Conservation (phyloP, 2,888 invertebrate genomes). For the Phalera bucephala region DNA sequence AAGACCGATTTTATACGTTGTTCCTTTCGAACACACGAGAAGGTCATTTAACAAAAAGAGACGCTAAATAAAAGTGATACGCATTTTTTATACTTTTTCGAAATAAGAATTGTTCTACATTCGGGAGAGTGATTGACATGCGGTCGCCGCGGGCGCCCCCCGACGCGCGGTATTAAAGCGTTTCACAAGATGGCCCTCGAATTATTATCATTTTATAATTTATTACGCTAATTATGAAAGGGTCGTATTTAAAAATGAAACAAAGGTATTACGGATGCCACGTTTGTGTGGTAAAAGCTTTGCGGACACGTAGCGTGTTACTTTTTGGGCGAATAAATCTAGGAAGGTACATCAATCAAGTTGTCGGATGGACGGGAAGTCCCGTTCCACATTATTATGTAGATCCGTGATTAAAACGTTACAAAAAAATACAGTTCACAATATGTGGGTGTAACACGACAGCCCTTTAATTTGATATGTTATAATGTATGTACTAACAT, state of each 20-base stretch:
- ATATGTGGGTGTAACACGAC: conserved; percentile 57
- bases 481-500: conserved; percentile 30
- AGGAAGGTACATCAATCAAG: conserved; percentile 79
- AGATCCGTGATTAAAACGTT: conserved; percentile 77
- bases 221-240: conserved; percentile 82
- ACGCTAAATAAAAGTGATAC: conserved; percentile 73
- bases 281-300: conserved; percentile 67
- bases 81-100: conserved; percentile 73
- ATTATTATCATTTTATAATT: conserved; percentile 82
- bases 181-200: conserved; percentile 77
- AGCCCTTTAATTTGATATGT: conserved; percentile 55
- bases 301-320: conserved; percentile 72
- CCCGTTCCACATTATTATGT: conserved; percentile 74
- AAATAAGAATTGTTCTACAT: conserved; percentile 82
- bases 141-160: conserved; percentile 77
- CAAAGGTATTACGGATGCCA: conserved; percentile 72
- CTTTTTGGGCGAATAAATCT: conserved; percentile 77
- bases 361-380: conserved; percentile 78
- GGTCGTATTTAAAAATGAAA: conserved; percentile 78
- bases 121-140: conserved; percentile 79
- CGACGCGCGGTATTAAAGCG: conserved; percentile 70
- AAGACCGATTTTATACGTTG: conserved; percentile 64
- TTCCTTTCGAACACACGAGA: conserved; percentile 50
- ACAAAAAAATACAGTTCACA: conserved; percentile 73
- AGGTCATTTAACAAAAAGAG: conserved; percentile 45